Evolutionary conservation across 2,113 vertebrate genomes (phyloP).

Genomic region (Micronycteris hirsuta): DNA sequence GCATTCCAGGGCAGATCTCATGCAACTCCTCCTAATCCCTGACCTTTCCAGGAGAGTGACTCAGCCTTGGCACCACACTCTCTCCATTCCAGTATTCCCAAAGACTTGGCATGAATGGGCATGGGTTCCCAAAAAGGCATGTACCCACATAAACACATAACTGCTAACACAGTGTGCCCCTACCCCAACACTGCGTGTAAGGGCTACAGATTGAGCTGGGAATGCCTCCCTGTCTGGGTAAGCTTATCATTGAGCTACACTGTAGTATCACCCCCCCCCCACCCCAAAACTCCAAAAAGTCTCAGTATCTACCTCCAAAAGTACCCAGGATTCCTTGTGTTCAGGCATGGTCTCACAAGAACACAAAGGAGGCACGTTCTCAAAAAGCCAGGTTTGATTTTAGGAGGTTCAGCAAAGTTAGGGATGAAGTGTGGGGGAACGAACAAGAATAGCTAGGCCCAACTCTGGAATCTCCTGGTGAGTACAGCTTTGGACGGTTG

Average conservation of each 20-base stretch:
- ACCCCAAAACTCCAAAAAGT: not conserved
- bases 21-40: not conserved
- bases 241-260: not conserved
- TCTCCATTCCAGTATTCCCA: not conserved
- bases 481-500: not conserved
- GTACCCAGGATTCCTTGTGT: not conserved
- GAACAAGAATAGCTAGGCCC: not conserved
- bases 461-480: constrained; percentile 1
- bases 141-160: not conserved
- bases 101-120: not conserved
- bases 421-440: not conserved
- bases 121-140: not conserved
- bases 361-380: constrained; percentile 1
- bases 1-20: not conserved
- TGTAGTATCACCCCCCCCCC: not conserved
- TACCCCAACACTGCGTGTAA: not conserved
- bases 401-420: not conserved
- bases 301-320: not conserved
- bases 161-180: not conserved
- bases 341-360: not conserved
- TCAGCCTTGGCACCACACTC: not conserved
- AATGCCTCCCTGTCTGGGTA: not conserved
- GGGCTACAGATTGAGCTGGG: not conserved
- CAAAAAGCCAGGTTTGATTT: constrained; percentile 24
- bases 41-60: not conserved